A percentile compares a stretch with the other conserved stretches of the same genome.
These are phyloP conservation scores for Stegastes partitus DNA, from an alignment of 2,113 vertebrate genomes.

Conservation along the genomic window DNA sequence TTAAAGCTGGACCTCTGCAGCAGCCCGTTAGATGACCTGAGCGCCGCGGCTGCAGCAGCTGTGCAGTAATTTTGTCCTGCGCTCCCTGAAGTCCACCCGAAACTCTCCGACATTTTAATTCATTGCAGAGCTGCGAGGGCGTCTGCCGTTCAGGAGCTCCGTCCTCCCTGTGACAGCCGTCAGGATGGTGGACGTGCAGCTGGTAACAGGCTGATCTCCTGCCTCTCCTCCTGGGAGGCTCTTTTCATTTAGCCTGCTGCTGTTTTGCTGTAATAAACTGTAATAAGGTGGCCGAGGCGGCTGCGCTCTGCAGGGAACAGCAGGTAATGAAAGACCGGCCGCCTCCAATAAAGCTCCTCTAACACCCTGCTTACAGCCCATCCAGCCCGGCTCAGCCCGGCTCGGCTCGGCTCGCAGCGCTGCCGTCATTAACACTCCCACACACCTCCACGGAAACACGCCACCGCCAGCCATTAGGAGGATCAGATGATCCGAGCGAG, in stretches of 20 bases:
- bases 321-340: slow-evolving; percentile 78
- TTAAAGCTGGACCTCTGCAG: slow-evolving; percentile 27
- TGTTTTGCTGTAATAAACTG: slow-evolving; percentile 79
- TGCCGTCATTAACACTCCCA: slow-evolving; percentile 57
- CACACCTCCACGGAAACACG: slow-evolving; percentile 23
- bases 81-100: slow-evolving; percentile 58
- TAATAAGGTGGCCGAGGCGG: slow-evolving; percentile 76
- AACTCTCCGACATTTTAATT: slow-evolving; percentile 39
- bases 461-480: slow-evolving; percentile 20
- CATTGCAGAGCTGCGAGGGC: not conserved
- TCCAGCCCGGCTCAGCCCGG: slow-evolving; percentile 58
- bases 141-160: slow-evolving; percentile 14
- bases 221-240: slow-evolving; percentile 68
- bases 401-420: slow-evolving; percentile 45
- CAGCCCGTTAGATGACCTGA: slow-evolving; percentile 35
- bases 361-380: slow-evolving; percentile 75
- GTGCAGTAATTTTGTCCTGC: slow-evolving; percentile 46
- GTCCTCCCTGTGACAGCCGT: slow-evolving; percentile 14
- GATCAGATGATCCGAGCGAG: slow-evolving; percentile 12
- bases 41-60: slow-evolving; percentile 1
- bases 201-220: slow-evolving; percentile 60
- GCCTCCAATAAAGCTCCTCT: slow-evolving; percentile 79
- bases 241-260: slow-evolving; percentile 76
- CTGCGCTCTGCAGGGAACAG: slow-evolving; percentile 74
- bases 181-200: slow-evolving; percentile 46